A percentile compares a stretch with the other conserved stretches of the same genome.
Conservation (phyloP, 2,113 vertebrate species). For the Abramis brama region DNA sequence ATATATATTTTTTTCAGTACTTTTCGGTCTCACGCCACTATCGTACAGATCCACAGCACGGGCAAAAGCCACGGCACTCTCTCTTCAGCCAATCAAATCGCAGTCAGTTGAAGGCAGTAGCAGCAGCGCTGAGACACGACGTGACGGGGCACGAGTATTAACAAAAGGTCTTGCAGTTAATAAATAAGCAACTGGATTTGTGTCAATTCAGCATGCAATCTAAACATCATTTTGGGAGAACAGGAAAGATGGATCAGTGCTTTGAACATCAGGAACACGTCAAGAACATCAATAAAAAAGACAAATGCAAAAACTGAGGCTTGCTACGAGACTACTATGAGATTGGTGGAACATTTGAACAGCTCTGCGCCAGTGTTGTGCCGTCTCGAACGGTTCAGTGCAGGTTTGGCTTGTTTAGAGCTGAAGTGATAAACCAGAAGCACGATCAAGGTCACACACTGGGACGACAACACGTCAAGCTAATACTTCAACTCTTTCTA, state of each 20-base stretch:
- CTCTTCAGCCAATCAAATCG: conserved; percentile 33
- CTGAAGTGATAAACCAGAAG: background rate
- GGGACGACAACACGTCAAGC: background rate
- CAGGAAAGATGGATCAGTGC: conserved; percentile 12
- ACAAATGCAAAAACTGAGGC: background rate
- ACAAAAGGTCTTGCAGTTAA: conserved; percentile 11
- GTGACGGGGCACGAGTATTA: background rate
- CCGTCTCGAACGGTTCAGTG: background rate
- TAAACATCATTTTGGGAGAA: background rate
- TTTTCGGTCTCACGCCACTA: background rate
- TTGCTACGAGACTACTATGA: background rate
- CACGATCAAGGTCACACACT: background rate
- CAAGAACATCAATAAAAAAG: background rate
- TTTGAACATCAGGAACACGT: conserved; percentile 13
- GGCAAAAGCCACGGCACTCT: background rate
- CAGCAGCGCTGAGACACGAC: background rate
- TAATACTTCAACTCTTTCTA: background rate
- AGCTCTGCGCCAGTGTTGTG: background rate
- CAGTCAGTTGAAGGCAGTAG: background rate
- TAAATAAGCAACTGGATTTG: conserved; percentile 27
- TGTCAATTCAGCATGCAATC: conserved; percentile 23
- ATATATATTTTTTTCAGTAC: conserved; percentile 31
- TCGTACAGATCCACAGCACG: background rate
- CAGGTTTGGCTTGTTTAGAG: background rate
- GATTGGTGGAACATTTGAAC: background rate